Conservation (phyloP, 2,113 vertebrate species). For the Chionis minor region DNA sequence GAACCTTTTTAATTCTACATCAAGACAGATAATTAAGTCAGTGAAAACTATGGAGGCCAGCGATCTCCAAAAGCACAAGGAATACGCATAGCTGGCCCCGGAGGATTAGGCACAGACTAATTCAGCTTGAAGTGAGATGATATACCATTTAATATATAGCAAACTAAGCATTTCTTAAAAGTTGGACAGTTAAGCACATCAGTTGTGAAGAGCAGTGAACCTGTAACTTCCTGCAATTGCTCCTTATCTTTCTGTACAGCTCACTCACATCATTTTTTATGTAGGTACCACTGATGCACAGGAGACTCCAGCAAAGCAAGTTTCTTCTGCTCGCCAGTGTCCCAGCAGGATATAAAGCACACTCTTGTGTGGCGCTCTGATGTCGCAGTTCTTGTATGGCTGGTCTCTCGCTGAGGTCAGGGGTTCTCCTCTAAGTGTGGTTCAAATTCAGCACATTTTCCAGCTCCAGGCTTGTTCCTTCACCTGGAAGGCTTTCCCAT, state of each 20-base stretch:
- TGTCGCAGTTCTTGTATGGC: neutral
- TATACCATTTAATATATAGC: too few relatives aligned
- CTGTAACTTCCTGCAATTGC: neutral
- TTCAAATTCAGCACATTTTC: neutral
- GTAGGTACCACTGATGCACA: neutral
- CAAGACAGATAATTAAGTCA: neutral
- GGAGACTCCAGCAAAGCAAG: neutral
- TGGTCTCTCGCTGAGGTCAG: neutral
- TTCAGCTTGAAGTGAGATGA: neutral
- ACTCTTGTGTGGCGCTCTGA: neutral
- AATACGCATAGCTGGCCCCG: neutral
- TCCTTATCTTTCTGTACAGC: neutral
- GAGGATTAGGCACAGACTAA: neutral
- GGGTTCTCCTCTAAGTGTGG: neutral
- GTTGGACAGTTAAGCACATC: neutral
- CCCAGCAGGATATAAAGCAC: neutral
- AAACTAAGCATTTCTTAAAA: fast-evolving
- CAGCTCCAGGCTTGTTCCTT: neutral
- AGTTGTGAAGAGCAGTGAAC: too few relatives aligned
- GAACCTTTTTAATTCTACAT: neutral
- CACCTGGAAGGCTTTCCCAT: neutral
- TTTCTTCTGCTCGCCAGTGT: neutral
- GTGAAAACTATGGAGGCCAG: neutral
- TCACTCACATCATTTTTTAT: neutral
- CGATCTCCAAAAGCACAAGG: neutral